A percentile compares a stretch with the other conserved stretches of the same genome.
These are phyloP conservation scores for Limosa lapponica DNA, from an alignment of 2,797 vertebrate genomes.

Conservation along the genomic window DNA sequence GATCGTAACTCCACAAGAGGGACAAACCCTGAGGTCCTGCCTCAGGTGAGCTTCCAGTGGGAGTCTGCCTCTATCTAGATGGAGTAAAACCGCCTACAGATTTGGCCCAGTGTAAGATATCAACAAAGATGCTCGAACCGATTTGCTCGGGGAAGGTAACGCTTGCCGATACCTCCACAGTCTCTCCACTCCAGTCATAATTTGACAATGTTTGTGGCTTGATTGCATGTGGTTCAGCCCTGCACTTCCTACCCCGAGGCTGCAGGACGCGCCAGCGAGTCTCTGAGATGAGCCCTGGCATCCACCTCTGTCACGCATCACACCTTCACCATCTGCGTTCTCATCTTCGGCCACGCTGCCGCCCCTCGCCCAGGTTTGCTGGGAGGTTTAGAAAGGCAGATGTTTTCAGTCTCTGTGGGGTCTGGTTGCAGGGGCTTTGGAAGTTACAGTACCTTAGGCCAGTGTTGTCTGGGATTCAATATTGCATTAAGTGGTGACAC, in stretches of 20 bases:
- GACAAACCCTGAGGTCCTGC: slow-evolving; percentile 58
- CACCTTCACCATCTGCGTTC: background rate
- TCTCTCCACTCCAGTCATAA: background rate
- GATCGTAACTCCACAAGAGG: slow-evolving; percentile 56
- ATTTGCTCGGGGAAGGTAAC: background rate
- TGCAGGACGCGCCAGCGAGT: background rate
- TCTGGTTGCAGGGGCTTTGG: slow-evolving; percentile 48
- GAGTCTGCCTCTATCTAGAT: slow-evolving; percentile 13
- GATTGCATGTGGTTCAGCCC: background rate
- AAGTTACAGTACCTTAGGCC: slow-evolving; percentile 79
- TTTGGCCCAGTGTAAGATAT: background rate
- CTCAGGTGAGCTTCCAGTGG: slow-evolving; percentile 48
- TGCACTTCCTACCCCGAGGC: slow-evolving; percentile 17
- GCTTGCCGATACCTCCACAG: background rate
- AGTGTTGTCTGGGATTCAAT: slow-evolving; percentile 72
- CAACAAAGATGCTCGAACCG: background rate
- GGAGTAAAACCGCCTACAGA: slow-evolving; percentile 14
- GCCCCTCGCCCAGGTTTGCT: slow-evolving; percentile 11
- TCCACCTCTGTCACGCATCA: background rate
- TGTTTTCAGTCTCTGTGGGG: slow-evolving; percentile 44
- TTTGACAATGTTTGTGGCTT: background rate
- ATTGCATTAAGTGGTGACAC: slow-evolving; percentile 78
- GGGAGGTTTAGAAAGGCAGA: slow-evolving; percentile 49
- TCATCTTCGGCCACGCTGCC: slow-evolving; percentile 43
- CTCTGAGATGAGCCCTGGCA: slow-evolving; percentile 26